Conservation (phyloP, 2,797 vertebrate genomes). For the Pseudotriccus pelzelni region DNA sequence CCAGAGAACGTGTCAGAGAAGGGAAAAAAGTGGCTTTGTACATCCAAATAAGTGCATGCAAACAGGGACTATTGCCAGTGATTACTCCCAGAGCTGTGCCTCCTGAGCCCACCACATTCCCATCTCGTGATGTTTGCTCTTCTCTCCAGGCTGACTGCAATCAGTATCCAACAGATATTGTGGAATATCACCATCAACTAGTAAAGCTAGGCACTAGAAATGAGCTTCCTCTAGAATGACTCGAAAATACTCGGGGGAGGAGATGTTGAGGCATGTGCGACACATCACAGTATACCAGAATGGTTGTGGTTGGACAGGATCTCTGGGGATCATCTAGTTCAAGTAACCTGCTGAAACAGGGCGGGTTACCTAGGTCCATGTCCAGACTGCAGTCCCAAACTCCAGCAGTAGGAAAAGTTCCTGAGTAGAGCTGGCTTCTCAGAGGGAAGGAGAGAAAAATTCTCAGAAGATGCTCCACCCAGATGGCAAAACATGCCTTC, state of each 20-base stretch:
- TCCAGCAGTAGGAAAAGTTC: neutral
- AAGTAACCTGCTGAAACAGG: neutral
- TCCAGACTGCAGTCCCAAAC: neutral
- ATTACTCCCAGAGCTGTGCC: slow-evolving; percentile 32
- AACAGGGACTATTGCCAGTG: neutral
- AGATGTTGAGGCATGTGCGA: neutral
- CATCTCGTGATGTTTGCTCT: neutral
- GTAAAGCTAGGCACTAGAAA: neutral
- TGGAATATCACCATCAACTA: neutral
- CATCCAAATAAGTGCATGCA: slow-evolving; percentile 3
- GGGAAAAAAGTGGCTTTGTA: neutral
- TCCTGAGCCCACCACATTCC: neutral
- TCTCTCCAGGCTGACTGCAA: neutral
- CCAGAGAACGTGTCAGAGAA: neutral
- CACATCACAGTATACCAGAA: neutral
- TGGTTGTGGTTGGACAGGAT: neutral
- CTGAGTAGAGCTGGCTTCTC: neutral
- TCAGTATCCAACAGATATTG: neutral
- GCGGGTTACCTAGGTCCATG: neutral
- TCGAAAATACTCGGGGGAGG: neutral
- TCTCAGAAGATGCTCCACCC: neutral
- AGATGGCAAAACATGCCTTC: neutral
- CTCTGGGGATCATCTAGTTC: neutral
- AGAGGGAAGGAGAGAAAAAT: neutral
- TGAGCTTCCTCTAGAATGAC: neutral